A percentile compares a stretch with the other conserved stretches of the same genome.
phyloP scores from a whole-genome alignment of 2,888 invertebrate species.

The Eristalis intricaria region DNA sequence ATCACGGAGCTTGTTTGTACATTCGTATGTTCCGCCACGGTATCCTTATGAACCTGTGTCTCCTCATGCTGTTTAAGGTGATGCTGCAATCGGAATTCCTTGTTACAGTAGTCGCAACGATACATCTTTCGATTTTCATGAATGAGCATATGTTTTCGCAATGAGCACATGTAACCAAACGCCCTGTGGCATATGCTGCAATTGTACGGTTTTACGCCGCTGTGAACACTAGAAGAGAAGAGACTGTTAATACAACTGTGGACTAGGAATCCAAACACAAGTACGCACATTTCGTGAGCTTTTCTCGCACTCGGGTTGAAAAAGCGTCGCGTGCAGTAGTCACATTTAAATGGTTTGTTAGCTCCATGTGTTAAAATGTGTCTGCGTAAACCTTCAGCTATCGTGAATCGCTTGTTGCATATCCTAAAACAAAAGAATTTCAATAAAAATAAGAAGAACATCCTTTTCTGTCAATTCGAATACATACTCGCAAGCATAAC shows the following conservation, averaged over 20 bases:
- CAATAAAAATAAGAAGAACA: neutral
- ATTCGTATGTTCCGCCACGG: constrained; percentile 71
- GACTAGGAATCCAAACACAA: neutral
- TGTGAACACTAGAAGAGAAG: constrained; percentile 74
- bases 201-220: constrained; percentile 78
- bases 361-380: constrained; percentile 79
- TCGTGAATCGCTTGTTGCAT: constrained; percentile 77
- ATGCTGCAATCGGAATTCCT: constrained; percentile 79
- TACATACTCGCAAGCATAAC: constrained; percentile 79
- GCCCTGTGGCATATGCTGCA: constrained; percentile 77
- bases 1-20: neutral
- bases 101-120: constrained; percentile 78
- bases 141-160: constrained; percentile 78
- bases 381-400: constrained; percentile 78
- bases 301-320: constrained; percentile 79
- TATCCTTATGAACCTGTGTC: constrained; percentile 78
- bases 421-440: constrained; percentile 73
- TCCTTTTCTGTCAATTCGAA: neutral
- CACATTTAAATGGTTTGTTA: constrained; percentile 78
- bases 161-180: constrained; percentile 78
- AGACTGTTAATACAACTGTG: neutral
- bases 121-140: constrained; percentile 78
- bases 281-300: constrained; percentile 78
- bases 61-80: constrained; percentile 79
- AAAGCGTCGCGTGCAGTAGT: constrained; percentile 77